Conservation (phyloP, 2,888 invertebrate genomes). For the Leucozona laternaria region DNA sequence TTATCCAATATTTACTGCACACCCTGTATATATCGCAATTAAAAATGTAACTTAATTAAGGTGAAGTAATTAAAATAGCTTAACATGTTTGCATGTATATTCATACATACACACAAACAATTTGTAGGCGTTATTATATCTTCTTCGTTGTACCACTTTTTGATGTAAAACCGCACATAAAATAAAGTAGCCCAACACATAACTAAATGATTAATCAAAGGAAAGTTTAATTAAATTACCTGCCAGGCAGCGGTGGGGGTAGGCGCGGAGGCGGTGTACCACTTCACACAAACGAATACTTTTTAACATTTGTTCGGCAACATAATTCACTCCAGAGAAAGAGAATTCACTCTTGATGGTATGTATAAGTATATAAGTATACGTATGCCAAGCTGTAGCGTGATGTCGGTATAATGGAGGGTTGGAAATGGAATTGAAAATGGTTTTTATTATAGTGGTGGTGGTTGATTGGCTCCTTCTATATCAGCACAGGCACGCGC, state of each 20-base stretch:
- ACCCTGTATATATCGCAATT: too few species aligned
- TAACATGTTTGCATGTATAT: neutral
- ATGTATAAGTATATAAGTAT: neutral
- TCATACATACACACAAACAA: neutral
- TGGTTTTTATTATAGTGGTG: slow-evolving; percentile 34
- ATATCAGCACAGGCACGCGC: slow-evolving; percentile 68
- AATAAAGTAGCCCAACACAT: slow-evolving; percentile 68
- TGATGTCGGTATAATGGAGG: slow-evolving; percentile 1
- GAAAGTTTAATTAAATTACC: slow-evolving; percentile 76
- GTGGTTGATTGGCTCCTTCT: slow-evolving; percentile 60
- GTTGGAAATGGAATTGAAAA: slow-evolving; percentile 8
- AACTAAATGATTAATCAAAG: slow-evolving; percentile 76
- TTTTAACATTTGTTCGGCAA: slow-evolving; percentile 71
- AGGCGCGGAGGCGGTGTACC: slow-evolving; percentile 28
- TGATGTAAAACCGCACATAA: slow-evolving; percentile 39
- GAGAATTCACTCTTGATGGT: slow-evolving; percentile 39
- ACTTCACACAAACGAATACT: slow-evolving; percentile 66
- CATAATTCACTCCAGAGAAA: slow-evolving; percentile 59
- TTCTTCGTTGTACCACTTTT: slow-evolving; percentile 45
- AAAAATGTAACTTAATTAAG: slow-evolving; percentile 13
- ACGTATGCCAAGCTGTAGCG: neutral
- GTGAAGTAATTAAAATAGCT: slow-evolving; percentile 28
- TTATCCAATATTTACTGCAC: too few species aligned
- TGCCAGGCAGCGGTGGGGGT: slow-evolving; percentile 54
- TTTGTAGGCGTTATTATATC: neutral